Conservation (phyloP, 2,113 vertebrate genomes). For the Salvelinus alpinus region DNA sequence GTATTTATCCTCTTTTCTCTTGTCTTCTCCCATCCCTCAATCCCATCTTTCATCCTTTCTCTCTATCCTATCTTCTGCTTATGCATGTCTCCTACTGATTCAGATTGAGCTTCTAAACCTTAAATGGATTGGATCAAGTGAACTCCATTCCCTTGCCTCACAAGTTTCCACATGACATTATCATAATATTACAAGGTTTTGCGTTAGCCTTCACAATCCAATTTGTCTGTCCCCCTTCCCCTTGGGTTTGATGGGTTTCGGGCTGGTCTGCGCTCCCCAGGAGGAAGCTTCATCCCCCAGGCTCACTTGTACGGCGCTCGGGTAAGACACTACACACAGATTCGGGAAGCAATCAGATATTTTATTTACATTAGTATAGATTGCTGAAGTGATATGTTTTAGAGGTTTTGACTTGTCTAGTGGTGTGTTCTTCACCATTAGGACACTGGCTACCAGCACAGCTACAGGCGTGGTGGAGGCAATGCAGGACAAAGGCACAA, state of each 20-base stretch:
- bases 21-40: background rate
- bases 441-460: slow-evolving; percentile 85
- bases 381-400: too few species aligned
- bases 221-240: background rate
- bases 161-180: background rate
- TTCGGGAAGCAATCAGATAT: background rate
- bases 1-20: slow-evolving; percentile 57
- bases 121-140: background rate
- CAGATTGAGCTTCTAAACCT: background rate
- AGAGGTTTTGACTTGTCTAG: background rate
- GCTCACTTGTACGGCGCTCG: slow-evolving; percentile 77
- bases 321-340: slow-evolving; percentile 64
- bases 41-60: background rate
- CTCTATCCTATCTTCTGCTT: background rate
- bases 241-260: slow-evolving; percentile 78
- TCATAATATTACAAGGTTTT: too few species aligned
- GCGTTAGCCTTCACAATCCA: background rate
- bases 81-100: background rate
- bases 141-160: too few species aligned
- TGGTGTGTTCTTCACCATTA: slow-evolving; percentile 48
- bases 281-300: slow-evolving; percentile 77
- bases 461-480: slow-evolving; percentile 78
- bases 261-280: slow-evolving; percentile 69
- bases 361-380: background rate
- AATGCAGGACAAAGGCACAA: slow-evolving; percentile 69